Percentiles rank a stretch among this genome's conserved stretches.
Conservation (phyloP, 1,140 invertebrate genomes). For the Bombus breviceps region DNA sequence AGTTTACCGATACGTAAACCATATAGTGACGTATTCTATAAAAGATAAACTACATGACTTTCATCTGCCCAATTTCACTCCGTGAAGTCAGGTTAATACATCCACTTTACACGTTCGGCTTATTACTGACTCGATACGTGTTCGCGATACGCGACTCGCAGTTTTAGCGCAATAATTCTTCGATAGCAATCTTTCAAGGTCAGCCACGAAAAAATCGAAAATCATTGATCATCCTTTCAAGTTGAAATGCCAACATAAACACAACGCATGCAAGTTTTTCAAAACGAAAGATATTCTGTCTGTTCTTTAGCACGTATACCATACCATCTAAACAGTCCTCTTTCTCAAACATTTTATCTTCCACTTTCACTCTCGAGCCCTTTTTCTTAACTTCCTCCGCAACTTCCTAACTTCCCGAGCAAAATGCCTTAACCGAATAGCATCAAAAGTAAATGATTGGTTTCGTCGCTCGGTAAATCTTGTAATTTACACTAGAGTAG, state of each 20-base stretch:
- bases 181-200: constrained; percentile 54
- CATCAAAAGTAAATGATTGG: background rate
- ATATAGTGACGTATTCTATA: no score
- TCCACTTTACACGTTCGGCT: no score
- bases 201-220: constrained; percentile 44
- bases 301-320: background rate
- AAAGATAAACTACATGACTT: no score
- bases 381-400: background rate
- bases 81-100: no score
- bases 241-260: background rate
- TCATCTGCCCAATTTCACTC: no score
- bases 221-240: constrained; percentile 49
- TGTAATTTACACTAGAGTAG: background rate
- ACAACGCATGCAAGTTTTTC: background rate
- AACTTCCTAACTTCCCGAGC: background rate
- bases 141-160: no score
- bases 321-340: background rate
- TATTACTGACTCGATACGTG: no score
- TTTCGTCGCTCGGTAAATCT: background rate
- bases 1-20: no score
- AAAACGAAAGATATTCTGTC: background rate
- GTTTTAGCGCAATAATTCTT: background rate
- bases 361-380: background rate
- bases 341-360: background rate
- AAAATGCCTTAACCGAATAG: background rate